These are phyloP conservation scores for Microplitis demolitor DNA, from an alignment of 1,140 invertebrate species.

Conservation along the genomic window DNA sequence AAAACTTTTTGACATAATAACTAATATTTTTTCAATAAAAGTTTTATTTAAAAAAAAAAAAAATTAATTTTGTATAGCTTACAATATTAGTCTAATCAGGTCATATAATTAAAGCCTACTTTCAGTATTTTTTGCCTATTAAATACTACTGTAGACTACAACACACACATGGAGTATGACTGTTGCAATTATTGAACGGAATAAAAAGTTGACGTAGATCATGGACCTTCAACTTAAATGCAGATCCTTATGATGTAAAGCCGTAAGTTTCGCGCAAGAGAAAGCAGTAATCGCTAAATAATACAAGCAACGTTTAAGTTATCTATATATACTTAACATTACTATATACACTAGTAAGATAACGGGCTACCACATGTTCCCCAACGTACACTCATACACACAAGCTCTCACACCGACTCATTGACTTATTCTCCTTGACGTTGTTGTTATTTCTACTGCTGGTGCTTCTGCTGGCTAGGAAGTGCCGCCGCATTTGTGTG, in stretches of 20 bases:
- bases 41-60: no score
- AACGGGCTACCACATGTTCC: no score
- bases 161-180: neutral
- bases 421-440: neutral
- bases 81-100: neutral
- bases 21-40: no score
- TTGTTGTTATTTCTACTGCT: neutral
- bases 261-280: neutral
- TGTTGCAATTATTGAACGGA: neutral
- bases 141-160: no score
- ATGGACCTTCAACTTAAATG: neutral
- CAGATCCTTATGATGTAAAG: slow-evolving; percentile 1
- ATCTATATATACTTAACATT: neutral
- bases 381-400: no score
- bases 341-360: neutral
- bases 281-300: slow-evolving; percentile 6
- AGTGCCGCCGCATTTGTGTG: slow-evolving; percentile 4
- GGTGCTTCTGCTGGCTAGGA: neutral
- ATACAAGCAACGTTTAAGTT: neutral
- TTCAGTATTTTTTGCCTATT: neutral
- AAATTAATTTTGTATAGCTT: no score
- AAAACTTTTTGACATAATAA: no score
- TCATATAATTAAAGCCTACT: neutral
- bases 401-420: no score
- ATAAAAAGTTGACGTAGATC: slow-evolving; percentile 4